These are phyloP conservation scores for Rhinolophus ferrumequinum DNA, from an alignment of 2,113 vertebrate species.

Conservation along the genomic window DNA sequence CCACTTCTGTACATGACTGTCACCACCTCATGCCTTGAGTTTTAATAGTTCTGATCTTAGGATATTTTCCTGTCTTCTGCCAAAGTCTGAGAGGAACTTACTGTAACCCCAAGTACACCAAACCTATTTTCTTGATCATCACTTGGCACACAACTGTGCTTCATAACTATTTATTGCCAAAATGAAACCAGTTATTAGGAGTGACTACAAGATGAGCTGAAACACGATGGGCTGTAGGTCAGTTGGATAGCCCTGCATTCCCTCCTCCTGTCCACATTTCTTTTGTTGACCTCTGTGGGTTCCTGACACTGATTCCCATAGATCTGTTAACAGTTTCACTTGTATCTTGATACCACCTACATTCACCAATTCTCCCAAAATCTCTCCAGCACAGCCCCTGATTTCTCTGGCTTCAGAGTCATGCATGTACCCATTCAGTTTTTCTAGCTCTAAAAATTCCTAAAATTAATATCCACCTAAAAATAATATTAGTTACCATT, in stretches of 20 bases:
- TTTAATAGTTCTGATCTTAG: not conserved
- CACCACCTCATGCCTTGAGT: not conserved
- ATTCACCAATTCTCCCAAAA: not conserved
- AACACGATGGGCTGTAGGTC: not conserved
- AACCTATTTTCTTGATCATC: not conserved
- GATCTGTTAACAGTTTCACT: not conserved
- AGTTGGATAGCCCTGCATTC: not conserved
- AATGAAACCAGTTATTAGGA: not conserved
- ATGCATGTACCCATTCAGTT: not conserved
- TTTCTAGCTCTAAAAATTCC: conserved; percentile 31
- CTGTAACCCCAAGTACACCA: not conserved
- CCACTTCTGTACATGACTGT: not conserved
- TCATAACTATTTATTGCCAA: not conserved
- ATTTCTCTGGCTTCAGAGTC: not conserved
- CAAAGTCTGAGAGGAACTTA: not conserved
- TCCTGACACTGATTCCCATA: not conserved
- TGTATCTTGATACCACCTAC: not conserved
- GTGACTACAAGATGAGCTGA: not conserved
- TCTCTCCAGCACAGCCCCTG: not conserved
- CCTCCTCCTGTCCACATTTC: not conserved
- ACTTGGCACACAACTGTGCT: not conserved
- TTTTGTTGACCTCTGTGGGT: not conserved
- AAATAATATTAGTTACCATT: conserved; percentile 5
- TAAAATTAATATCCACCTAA: not conserved
- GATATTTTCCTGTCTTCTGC: not conserved